These are phyloP conservation scores for Tethea ocularis DNA, from an alignment of 2,888 invertebrate species.

Conservation along the genomic window DNA sequence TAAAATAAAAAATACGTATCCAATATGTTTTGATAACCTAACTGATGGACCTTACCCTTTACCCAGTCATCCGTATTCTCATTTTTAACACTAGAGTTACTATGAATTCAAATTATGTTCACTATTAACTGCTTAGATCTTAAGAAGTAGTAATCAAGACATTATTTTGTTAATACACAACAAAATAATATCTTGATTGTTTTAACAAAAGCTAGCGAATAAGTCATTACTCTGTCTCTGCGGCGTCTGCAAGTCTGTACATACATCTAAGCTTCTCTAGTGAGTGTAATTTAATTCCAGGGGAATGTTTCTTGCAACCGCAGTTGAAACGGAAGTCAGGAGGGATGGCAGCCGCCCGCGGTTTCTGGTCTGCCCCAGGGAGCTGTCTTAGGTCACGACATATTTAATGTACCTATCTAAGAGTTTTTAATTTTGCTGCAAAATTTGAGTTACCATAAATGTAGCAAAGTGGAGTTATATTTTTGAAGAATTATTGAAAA, in stretches of 20 bases:
- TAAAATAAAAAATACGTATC: too few relatives aligned
- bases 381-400: slow-evolving; percentile 45
- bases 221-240: slow-evolving; percentile 33
- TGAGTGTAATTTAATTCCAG: slow-evolving; percentile 64
- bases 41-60: too few relatives aligned
- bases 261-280: slow-evolving; percentile 32
- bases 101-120: too few relatives aligned
- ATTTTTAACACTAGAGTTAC: too few relatives aligned
- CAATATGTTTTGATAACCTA: too few relatives aligned
- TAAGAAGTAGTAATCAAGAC: too few relatives aligned
- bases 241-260: slow-evolving; percentile 28
- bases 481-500: background rate
- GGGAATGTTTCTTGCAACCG: slow-evolving; percentile 64
- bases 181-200: slow-evolving; percentile 1
- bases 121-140: too few relatives aligned
- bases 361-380: slow-evolving; percentile 54
- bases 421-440: slow-evolving; percentile 4
- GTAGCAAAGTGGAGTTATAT: background rate
- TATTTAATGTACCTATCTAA: slow-evolving; percentile 32
- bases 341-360: slow-evolving; percentile 44
- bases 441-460: too few relatives aligned
- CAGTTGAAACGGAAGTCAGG: slow-evolving; percentile 58
- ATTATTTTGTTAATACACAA: background rate
- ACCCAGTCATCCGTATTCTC: too few relatives aligned
- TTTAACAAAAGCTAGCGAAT: slow-evolving; percentile 23